These are phyloP conservation scores for Seira ritae DNA, from an alignment of 2,888 invertebrate species.

Conservation along the genomic window DNA sequence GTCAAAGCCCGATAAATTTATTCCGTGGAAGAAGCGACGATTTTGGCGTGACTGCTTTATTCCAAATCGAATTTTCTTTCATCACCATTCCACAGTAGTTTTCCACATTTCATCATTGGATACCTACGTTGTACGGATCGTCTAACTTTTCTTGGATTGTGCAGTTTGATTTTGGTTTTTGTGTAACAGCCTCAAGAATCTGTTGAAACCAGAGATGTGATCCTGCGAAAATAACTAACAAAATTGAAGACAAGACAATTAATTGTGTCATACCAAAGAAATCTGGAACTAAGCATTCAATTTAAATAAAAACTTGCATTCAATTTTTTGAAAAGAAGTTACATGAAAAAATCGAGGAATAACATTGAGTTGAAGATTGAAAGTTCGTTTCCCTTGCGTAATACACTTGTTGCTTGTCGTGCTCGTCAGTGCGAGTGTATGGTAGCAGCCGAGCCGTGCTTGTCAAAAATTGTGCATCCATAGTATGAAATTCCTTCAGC, in stretches of 20 bases:
- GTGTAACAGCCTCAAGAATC: not conserved
- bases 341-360: not conserved
- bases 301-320: not conserved
- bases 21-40: conserved; percentile 55
- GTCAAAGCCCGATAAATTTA: conserved; percentile 68
- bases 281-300: not conserved
- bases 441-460: no score
- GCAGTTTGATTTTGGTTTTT: not conserved
- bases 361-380: not conserved
- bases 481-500: not conserved
- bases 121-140: no score
- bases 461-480: not conserved
- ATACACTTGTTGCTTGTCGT: not conserved
- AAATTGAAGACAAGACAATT: no score
- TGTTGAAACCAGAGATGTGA: not conserved
- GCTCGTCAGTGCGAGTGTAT: not conserved
- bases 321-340: not conserved
- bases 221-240: no score
- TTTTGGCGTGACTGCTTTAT: conserved; percentile 5
- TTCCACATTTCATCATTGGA: no score
- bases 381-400: not conserved
- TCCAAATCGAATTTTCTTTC: not conserved
- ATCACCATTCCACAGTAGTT: not conserved
- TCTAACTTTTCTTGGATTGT: not conserved
- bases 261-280: no score